Conservation (phyloP, 2,113 vertebrate species). For the Nicator chloris region DNA sequence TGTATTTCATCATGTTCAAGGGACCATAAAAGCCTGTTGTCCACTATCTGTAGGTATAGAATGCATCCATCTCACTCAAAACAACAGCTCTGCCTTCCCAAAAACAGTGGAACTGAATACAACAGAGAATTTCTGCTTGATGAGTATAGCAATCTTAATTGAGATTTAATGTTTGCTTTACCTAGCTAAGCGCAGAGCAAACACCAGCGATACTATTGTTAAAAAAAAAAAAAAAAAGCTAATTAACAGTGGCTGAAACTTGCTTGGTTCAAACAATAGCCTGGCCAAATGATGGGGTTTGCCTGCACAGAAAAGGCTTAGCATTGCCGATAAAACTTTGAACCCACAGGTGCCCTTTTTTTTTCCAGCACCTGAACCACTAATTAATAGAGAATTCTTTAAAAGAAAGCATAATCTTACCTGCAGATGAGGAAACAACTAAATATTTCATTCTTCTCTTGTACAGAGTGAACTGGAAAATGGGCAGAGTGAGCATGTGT, state of each 20-base stretch:
- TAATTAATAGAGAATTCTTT: slow-evolving; percentile 40
- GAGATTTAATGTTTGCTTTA: slow-evolving; percentile 57
- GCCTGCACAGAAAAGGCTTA: slow-evolving; percentile 34
- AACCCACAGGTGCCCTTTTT: background rate
- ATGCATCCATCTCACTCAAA: background rate
- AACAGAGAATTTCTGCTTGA: background rate
- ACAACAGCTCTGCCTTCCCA: background rate
- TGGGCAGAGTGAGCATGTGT: background rate
- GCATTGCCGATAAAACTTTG: slow-evolving; percentile 60
- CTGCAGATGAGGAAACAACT: background rate
- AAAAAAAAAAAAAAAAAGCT: background rate
- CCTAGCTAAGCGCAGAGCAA: slow-evolving; percentile 30
- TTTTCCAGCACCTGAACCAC: background rate
- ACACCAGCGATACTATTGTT: background rate
- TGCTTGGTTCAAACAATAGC: slow-evolving; percentile 26
- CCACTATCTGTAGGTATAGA: background rate
- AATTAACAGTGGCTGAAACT: slow-evolving; percentile 56
- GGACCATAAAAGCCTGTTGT: background rate
- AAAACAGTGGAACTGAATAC: background rate
- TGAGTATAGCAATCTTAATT: slow-evolving; percentile 33
- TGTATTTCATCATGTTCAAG: background rate
- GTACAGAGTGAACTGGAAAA: background rate
- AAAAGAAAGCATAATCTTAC: background rate
- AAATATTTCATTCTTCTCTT: background rate
- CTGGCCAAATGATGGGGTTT: background rate